Percentiles rank a stretch among this genome's conserved stretches.
Conservation (phyloP, 2,888 invertebrate species). For the Rotaria socialis region DNA sequence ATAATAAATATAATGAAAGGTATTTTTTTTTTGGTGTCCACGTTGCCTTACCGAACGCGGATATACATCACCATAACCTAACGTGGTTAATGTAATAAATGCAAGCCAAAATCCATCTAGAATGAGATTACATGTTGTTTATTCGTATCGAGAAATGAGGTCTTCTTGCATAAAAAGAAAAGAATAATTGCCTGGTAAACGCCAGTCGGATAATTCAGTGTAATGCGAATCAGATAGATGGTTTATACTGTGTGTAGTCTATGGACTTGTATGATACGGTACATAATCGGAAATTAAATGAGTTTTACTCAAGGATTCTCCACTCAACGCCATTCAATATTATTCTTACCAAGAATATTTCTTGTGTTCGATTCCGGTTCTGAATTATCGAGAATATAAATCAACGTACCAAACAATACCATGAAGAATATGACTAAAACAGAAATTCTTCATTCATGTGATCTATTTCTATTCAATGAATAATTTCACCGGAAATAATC, state of each 20-base stretch:
- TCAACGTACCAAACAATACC: neutral
- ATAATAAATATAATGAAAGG: neutral
- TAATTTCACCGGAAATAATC: neutral
- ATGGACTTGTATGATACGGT: too few species aligned
- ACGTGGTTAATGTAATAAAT: conserved; percentile 19
- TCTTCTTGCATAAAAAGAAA: too few species aligned
- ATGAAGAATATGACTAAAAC: neutral
- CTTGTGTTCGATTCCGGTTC: neutral
- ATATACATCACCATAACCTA: conserved; percentile 32
- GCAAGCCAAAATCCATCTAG: conserved; percentile 35
- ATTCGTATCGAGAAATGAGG: too few species aligned
- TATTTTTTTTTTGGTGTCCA: neutral
- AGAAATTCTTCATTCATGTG: too few species aligned
- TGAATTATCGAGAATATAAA: neutral
- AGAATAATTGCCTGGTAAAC: too few species aligned
- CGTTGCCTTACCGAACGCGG: neutral
- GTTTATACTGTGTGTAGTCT: too few species aligned
- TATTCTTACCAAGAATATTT: conserved; percentile 18
- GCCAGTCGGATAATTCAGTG: too few species aligned
- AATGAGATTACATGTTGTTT: neutral
- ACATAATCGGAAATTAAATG: too few species aligned
- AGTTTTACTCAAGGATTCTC: too few species aligned
- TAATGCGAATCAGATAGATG: too few species aligned
- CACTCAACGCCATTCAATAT: too few species aligned
- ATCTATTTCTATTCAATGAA: too few species aligned